These are phyloP conservation scores for Epistrophella euchroma DNA, from an alignment of 2,888 invertebrate genomes.

Conservation along the genomic window DNA sequence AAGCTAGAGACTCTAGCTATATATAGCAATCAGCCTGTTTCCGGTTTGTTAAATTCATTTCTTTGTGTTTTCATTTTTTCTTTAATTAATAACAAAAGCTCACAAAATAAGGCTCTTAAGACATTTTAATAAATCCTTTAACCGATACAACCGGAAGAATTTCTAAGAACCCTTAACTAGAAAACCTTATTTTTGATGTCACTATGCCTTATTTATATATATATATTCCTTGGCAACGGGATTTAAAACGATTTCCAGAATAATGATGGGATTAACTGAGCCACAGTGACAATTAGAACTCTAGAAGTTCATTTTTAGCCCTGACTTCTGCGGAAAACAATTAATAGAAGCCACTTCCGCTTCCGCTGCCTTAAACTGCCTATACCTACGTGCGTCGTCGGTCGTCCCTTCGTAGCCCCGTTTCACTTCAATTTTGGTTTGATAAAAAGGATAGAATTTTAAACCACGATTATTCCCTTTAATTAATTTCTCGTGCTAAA, in stretches of 20 bases:
- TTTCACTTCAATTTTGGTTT: constrained; percentile 10
- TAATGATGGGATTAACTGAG: constrained; percentile 57
- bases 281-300: constrained; percentile 50
- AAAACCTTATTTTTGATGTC: constrained; percentile 22
- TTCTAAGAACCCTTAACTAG: neutral
- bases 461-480: constrained; percentile 52
- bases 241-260: constrained; percentile 46
- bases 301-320: constrained; percentile 1
- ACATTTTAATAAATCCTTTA: constrained; percentile 49
- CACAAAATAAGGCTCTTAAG: constrained; percentile 30
- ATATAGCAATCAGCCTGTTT: constrained; percentile 35
- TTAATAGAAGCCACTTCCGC: constrained; percentile 9
- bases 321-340: neutral
- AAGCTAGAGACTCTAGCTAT: neutral
- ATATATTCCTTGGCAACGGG: neutral
- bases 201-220: neutral
- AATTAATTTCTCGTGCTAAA: constrained; percentile 55
- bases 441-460: constrained; percentile 57
- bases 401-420: neutral
- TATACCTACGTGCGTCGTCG: no score
- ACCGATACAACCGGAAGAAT: constrained; percentile 14
- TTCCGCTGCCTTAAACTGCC: neutral
- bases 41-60: constrained; percentile 51
- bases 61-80: constrained; percentile 36
- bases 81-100: constrained; percentile 58